phyloP scores from a whole-genome alignment of 1,140 invertebrate genomes.

The Agraylea sexmaculata region DNA sequence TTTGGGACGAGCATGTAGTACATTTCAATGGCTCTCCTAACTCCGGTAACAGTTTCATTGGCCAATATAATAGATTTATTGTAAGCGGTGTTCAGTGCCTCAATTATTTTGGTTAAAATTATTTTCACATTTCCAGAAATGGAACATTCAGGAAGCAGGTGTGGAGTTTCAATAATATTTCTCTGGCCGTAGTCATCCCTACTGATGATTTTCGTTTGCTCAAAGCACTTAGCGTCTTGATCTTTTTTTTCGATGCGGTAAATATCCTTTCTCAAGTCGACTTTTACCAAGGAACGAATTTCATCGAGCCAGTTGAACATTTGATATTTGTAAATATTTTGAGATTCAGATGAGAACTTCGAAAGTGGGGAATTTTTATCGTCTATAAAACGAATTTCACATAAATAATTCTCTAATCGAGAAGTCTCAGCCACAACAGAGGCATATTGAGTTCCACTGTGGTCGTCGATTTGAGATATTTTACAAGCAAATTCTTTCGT shows the following conservation, averaged over 20 bases:
- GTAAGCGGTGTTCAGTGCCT: slow-evolving; percentile 32
- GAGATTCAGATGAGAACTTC: slow-evolving; percentile 31
- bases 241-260: no score
- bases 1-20: slow-evolving; percentile 33
- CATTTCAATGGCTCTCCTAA: slow-evolving; percentile 35
- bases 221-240: slow-evolving; percentile 13
- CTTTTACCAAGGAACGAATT: no score
- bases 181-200: slow-evolving; percentile 24
- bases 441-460: slow-evolving; percentile 14
- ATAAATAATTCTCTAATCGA: slow-evolving; percentile 33
- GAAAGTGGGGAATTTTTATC: slow-evolving; percentile 29
- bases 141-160: slow-evolving; percentile 31
- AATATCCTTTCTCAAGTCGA: no score
- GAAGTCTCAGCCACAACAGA: slow-evolving; percentile 26
- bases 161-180: slow-evolving; percentile 27
- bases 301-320: no score
- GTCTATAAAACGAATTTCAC: slow-evolving; percentile 33
- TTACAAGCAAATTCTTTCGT: slow-evolving; percentile 12
- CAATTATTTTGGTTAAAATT: slow-evolving; percentile 29
- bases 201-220: slow-evolving; percentile 25
- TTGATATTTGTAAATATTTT: no score
- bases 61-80: slow-evolving; percentile 30
- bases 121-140: slow-evolving; percentile 33
- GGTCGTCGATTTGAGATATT: slow-evolving; percentile 7
- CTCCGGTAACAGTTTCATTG: slow-evolving; percentile 26